Base-by-base conservation (phyloP, 2,113 vertebrate species). In the Dipodomys ordii region DNA sequence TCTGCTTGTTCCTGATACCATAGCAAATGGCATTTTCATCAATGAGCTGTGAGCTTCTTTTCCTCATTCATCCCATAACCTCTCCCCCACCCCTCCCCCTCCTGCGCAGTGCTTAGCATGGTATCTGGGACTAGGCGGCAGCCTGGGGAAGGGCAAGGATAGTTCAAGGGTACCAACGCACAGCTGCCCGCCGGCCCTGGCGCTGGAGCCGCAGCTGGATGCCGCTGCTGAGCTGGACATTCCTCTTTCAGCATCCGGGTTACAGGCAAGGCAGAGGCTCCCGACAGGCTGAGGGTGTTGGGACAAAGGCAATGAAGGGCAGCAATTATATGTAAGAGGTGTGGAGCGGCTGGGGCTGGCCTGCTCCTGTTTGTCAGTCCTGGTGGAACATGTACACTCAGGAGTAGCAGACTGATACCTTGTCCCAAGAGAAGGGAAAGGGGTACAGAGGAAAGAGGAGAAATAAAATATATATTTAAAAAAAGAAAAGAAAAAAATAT, bases 21-120 rank as follows among this genome's bases (percentile, higher is more conserved):
- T 23, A 10, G n/a, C 76, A 71, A 67, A 62, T 74, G 71, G 79
- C 83, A 69, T 65, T 74, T 88, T 65, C 80, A 71, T 78, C 57
- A 78, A 25, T 78, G 83, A 91, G 20, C 76, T 78, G 74, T 46
- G 64, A 64, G 77, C 73, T 16, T 73, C 18, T 27, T 85, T 92
- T 94, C 87, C 53, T 57, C 62, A 72, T 76, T 82, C 81, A 94
- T 71, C 46, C 81, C 27, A 76, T 82, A 46, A 49, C 39, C 30
- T 25, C 77, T 60, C 32, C 53, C 53, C 12, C 53, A 13, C 15
- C 53, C 12, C 16, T 11, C 53, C 53, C 53, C 53, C 53, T 16
- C 39, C 3, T 65, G 49, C 71, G 90, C 83, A 57, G 74, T 25
- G 3, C 83, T 53, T 62, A 91, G 87, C 87, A 65, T 9, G 83